A percentile compares a stretch with the other conserved stretches of the same genome.
Evolutionary conservation across 2,888 invertebrate genomes (phyloP).

Genomic region (Tillus elongatus): DNA sequence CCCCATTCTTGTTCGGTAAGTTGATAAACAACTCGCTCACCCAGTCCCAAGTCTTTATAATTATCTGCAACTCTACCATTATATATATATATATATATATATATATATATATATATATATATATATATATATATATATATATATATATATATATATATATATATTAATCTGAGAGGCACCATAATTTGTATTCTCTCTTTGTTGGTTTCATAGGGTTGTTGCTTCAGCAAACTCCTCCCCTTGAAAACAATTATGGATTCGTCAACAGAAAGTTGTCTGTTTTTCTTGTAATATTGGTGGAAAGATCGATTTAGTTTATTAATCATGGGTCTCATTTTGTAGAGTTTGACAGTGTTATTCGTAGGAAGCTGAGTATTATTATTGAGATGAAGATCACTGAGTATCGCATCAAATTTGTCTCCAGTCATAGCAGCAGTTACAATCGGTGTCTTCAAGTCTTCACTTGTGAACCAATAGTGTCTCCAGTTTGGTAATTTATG

Average conservation of each 20-base stretch:
- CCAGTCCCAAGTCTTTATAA: slow-evolving; percentile 19
- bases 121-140: slow-evolving; percentile 19
- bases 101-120: slow-evolving; percentile 19
- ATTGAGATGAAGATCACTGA: slow-evolving; percentile 15
- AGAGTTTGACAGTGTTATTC: slow-evolving; percentile 15
- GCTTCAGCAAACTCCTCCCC: slow-evolving; percentile 18
- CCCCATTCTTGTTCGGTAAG: slow-evolving; percentile 18
- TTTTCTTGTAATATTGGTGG: slow-evolving; percentile 10
- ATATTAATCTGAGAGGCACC: slow-evolving; percentile 19
- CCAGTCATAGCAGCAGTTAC: slow-evolving; percentile 3
- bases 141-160: slow-evolving; percentile 20
- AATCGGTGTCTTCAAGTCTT: slow-evolving; percentile 6
- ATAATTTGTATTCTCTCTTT: slow-evolving; percentile 22
- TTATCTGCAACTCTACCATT: slow-evolving; percentile 17
- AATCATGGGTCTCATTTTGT: slow-evolving; percentile 11
- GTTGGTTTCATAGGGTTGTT: slow-evolving; percentile 24
- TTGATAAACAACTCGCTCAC: slow-evolving; percentile 21
- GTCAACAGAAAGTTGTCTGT: slow-evolving; percentile 15
- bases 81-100: slow-evolving; percentile 24
- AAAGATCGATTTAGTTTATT: slow-evolving; percentile 13
- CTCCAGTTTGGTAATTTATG: slow-evolving; percentile 12
- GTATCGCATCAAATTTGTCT: slow-evolving; percentile 15
- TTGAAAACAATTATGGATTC: slow-evolving; percentile 21
- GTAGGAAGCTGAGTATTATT: slow-evolving; percentile 12
- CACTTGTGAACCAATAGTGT: slow-evolving; percentile 5